Base-by-base conservation (phyloP, 2,888 invertebrate species). In the Halocaridina rubra region DNA sequence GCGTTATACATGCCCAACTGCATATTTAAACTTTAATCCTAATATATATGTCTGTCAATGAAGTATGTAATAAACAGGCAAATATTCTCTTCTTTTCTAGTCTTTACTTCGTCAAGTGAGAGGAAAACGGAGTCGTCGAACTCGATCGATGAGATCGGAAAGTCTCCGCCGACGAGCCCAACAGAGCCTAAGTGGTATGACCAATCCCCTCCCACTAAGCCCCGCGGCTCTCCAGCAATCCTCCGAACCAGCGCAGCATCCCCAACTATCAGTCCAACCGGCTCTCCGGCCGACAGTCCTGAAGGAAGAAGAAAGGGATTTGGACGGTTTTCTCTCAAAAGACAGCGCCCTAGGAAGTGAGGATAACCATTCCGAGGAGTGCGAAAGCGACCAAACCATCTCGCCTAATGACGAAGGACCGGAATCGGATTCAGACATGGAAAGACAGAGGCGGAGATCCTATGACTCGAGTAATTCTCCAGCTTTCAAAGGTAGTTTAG, bases 341-440 rank as follows among this genome's bases (percentile, higher is more conserved):
- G 80, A 86, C 85, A 81, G 76, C 85, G 81, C 81, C 32, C 78
- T 86, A 29, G 81, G 69, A 77, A 86, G 81, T 79, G 74, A 81
- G 19, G 81, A 81, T 19, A 57, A 77, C 57, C 76, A 33, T 39
- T 69, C 71, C 27, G 39, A 71, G 33, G 22, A 3, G 24, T 27
- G 19, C 8, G 77, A 75, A 69, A 80, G 53, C 39, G 78, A 81
- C 81, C 77, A 75, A 59, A n/a, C 39, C 27, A 71, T 71, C 61
- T 59, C 77, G 2, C 69, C 71, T 61, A 77, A 77, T n/a, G 67
- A 75, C 24, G 77, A 82, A 33, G 71, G 57, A 33, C 72, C 71
- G 24, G 72, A 74, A 24, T 74, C 80, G 7, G 80, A 16, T 2
- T 46, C 46, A 1, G 46, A 46, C 46, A 46, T 5, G 67, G 29